Base-by-base conservation (phyloP, 2,888 invertebrate species). In the Zhengitettix transpicula region DNA sequence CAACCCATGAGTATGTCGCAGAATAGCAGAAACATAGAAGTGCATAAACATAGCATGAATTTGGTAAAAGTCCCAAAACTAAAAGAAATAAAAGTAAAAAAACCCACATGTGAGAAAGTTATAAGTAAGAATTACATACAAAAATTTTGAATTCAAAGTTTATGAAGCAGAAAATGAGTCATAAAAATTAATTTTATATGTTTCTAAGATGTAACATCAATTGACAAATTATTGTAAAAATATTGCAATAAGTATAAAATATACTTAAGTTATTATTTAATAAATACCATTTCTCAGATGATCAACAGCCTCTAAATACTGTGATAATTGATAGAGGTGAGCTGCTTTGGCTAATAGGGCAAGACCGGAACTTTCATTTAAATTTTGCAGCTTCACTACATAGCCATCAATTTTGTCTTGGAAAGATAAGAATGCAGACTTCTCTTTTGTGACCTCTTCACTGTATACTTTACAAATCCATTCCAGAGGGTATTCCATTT, bases 341-440 rank as follows among this genome's bases (percentile, higher is more conserved):
- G 84, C 78, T 44, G 81, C 81, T 71, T 79, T 78, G 3, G 85
- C 77, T 53, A 87, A 73, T 42, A 78, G 70, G 2, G 79, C 84
- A 67, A 81, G 76, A 66, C 79, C 77, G 0, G 84, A 84, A 63
- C 78, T 76, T 63, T 77, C 70, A 66, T 85, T 79, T 9, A 82
- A 70, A 57, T 75, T 69, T 58, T 80, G 71, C 8, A 88, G 73
- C 62, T 71, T 70, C 55, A 78, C 73, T 57, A 77, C 74, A 69
- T 80, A 77, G 52, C 71, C 67, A 59, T 77, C 74, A 64, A 84
- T 76, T 58, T 64, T 60, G 63, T 60, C 56, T 57, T 61, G 17
- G n/a, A 9, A 16, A 52, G 15, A 14, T 15, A 16, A 9, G 55
- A 17, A 9, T 40, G 40, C n/a, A 40, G 42, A 42, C 16, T 17